These are phyloP conservation scores for Saguinus imperator DNA, from an alignment of 2,113 vertebrate species.

Conservation along the genomic window DNA sequence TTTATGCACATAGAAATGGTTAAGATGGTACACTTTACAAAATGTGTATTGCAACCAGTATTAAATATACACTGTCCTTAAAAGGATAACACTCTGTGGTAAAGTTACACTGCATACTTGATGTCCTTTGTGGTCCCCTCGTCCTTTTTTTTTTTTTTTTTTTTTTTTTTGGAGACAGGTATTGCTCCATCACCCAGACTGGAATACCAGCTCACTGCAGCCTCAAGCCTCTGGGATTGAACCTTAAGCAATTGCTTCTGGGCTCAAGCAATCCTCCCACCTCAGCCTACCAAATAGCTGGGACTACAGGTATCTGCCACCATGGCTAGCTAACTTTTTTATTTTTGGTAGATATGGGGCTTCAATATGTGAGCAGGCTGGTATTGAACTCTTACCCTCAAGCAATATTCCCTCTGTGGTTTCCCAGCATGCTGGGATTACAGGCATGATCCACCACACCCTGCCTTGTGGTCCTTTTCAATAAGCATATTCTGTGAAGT, in stretches of 20 bases:
- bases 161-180: not conserved
- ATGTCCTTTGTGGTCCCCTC: not conserved
- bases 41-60: not conserved
- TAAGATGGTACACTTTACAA: not conserved
- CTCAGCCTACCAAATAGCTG: not conserved
- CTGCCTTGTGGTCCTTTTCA: not conserved
- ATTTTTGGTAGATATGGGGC: not conserved
- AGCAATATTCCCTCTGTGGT: not conserved
- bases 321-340: not conserved
- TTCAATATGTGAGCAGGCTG: not conserved
- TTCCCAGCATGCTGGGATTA: not conserved
- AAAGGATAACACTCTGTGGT: not conserved
- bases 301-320: not conserved
- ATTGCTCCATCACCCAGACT: not conserved
- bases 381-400: not conserved
- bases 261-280: not conserved
- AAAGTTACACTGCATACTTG: not conserved
- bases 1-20: not conserved
- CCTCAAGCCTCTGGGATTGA: too few relatives aligned
- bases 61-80: not conserved
- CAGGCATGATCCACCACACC: not conserved
- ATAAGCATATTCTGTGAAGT: not conserved
- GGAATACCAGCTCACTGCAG: not conserved
- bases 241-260: not conserved
- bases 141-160: not conserved